Base-by-base conservation (phyloP, 2,888 invertebrate genomes). In the Aphrophora alni region DNA sequence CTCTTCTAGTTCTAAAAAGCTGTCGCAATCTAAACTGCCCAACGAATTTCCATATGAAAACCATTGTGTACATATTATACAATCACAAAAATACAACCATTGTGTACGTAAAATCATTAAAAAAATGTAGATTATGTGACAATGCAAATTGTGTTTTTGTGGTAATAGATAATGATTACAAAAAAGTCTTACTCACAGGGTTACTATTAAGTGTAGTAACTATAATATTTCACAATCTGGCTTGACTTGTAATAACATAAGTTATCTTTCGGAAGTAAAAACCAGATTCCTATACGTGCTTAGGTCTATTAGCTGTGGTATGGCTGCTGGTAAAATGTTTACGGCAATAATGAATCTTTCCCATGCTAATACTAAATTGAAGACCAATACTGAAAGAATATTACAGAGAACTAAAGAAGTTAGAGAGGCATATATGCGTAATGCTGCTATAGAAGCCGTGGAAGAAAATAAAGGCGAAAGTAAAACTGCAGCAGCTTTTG, bases 351-450 rank as follows among this genome's bases (percentile, higher is more conserved):
- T 70, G 70, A 70, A 70, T 21, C 70, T 70, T 70, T 8, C 1
- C 3, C 70, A 25, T 70, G 26, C 70, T 1, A 70, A 70, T 17
- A 70, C 70, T 70, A 70, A 68, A 68, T 21, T 68, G 10, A 21
- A 68, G 68, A 68, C 68, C 21, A 24, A 68, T 10, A 68, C 68
- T 7, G 24, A 68, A 68, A 68, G 68, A 68, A 68, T 68, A 68
- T 27, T 71, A 27, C 73, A n/a, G n/a, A n/a, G n/a, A n/a, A n/a
- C n/a, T 14, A 73, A 28, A n/a, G 38, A 75, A 21, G 75, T 75
- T 7, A n/a, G 59, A 59, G 75, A 75, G 12, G 75, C 75, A n/a
- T 75, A 44, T n/a, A 51, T 51, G 44, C 44, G 75, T 21, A 75
- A 75, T 75, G 51, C 75, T 21, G 75, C 75, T 17, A 14, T 24